phyloP scores from a whole-genome alignment of 2,797 vertebrate genomes.

The Sebastes iracundus region DNA sequence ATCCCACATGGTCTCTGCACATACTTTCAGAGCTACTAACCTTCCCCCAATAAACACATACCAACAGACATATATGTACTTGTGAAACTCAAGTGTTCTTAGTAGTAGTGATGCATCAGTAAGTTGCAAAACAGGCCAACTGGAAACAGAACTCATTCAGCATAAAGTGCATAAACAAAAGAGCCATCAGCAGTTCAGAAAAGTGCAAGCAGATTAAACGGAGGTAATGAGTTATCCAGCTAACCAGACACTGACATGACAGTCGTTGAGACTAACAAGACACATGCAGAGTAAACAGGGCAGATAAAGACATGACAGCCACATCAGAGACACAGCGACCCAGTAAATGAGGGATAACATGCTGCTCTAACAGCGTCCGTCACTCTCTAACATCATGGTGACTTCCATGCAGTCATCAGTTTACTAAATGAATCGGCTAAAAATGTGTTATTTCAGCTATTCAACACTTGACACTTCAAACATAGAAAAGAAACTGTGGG shows the following conservation, averaged over 20 bases:
- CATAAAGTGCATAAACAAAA: not conserved
- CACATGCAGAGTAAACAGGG: not conserved
- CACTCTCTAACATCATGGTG: not conserved
- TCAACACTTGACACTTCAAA: not conserved
- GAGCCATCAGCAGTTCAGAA: not conserved
- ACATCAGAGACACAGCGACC: not conserved
- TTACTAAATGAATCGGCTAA: not conserved
- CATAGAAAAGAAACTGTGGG: not conserved
- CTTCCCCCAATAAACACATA: not conserved
- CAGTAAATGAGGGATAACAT: not conserved
- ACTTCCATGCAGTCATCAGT: not conserved
- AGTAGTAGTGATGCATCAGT: not conserved
- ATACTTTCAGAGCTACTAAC: not conserved
- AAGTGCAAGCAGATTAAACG: not conserved
- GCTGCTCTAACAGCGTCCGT: not conserved
- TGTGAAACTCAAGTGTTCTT: not conserved
- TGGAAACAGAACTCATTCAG: not conserved
- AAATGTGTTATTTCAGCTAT: not conserved
- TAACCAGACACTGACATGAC: not conserved
- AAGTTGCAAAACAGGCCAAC: not conserved
- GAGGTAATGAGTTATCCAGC: not conserved
- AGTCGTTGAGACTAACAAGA: constrained; percentile 8
- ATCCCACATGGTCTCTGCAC: not conserved
- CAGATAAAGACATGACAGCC: constrained; percentile 6
- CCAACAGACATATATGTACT: not conserved